Evolutionary conservation across 1,140 invertebrate species (phyloP), one percentile per base, ranked within the genome.

Genomic region (Portunus trituberculatus): DNA sequence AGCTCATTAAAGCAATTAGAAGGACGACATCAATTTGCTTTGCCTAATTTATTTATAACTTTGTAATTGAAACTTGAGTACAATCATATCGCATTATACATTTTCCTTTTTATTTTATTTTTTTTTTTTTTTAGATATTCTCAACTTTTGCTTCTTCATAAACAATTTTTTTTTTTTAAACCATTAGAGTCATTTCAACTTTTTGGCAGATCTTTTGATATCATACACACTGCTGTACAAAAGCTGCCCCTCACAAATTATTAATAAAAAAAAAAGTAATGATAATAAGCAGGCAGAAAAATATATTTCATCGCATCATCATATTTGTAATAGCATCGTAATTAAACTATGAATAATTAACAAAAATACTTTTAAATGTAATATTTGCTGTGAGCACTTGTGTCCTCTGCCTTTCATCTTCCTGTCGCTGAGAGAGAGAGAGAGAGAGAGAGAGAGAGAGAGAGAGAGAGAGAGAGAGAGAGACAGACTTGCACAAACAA

Each of bases 281-380:
- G 48, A 10, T 76, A 25, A 10, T 76, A 76, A 7, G 67, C 25
- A 7, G 0, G 20, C 1, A n/a, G 25, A 76, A 76, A 76, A 76
- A 76, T n/a, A 76, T 76, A 76, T 76, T 76, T 76, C 67, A n/a
- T 76, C 67, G 20, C n/a, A 59, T 59, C 52, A 59, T 59, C 52
- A 76, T 76, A 76, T 76, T 76, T 76, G 67, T 76, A 76, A 76
- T 76, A n/a, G 25, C 67, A 76, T 25, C 67, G 67, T n/a, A 76
- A 76, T 76, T 76, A 76, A 76, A 76, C 67, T 76, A 76, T 76
- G 67, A 76, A 76, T 76, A 76, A 76, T 76, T 76, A n/a, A 76
- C 67, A 76, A 76, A 76, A 76, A n/a, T 7, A 76, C 25, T 76
- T n/a, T 76, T 25, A 76, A 76, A 76, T n/a, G 46, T 88, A 88